Base-by-base conservation (phyloP, 2,888 invertebrate genomes). In the Anoplius nigerrimus region DNA sequence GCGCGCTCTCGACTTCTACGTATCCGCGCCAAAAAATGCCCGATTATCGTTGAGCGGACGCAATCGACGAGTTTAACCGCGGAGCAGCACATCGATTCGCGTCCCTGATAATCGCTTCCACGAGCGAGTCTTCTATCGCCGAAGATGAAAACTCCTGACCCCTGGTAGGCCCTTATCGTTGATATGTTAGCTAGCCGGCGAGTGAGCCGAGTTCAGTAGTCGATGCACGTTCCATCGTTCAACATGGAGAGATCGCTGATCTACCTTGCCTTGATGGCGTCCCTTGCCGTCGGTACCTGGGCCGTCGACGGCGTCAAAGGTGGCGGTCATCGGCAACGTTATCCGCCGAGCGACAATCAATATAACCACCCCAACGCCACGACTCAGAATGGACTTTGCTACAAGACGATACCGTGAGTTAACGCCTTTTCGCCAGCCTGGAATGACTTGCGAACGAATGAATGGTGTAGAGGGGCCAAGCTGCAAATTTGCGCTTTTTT, bases 401-500 rank as follows among this genome's bases (percentile, higher is more conserved):
- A 91, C 74, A 89, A 91, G 46, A 92, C 92, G 90, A 91, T 93
- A 1, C 92, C 92, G 93, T 93, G 88, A 92, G 93, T 92, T 82
- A 54, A n/a, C n/a, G n/a, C n/a, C n/a, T 24, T 6, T 24, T 24
- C 24, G 24, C 24, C n/a, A n/a, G n/a, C n/a, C n/a, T n/a, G n/a
- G n/a, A n/a, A n/a, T n/a, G n/a, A n/a, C n/a, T n/a, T n/a, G n/a
- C n/a, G n/a, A n/a, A n/a, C n/a, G n/a, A n/a, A n/a, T n/a, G n/a
- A n/a, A n/a, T n/a, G n/a, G n/a, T n/a, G n/a, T n/a, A n/a, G n/a
- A n/a, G n/a, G n/a, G n/a, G n/a, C n/a, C n/a, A n/a, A n/a, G n/a
- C n/a, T n/a, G n/a, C n/a, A n/a, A n/a, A n/a, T n/a, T n/a, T n/a
- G n/a, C n/a, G n/a, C n/a, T n/a, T n/a, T n/a, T n/a, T n/a, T n/a